These are phyloP conservation scores for Stictocephala bisonia DNA, from an alignment of 2,888 invertebrate genomes.

Conservation along the genomic window DNA sequence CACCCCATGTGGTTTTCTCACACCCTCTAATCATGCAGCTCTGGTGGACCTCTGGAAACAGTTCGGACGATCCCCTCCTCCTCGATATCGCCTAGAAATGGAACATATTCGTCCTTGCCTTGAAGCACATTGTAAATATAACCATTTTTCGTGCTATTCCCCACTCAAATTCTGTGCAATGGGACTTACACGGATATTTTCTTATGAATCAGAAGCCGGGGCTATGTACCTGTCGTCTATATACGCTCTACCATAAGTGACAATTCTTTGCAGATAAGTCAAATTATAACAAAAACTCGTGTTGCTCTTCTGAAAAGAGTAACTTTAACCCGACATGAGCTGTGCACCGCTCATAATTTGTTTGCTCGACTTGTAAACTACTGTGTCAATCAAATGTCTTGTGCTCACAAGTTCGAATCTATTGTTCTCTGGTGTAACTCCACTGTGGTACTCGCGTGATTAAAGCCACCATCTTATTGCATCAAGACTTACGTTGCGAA, in stretches of 20 bases:
- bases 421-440: neutral
- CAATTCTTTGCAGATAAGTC: neutral
- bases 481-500: conserved; percentile 2
- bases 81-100: too few species aligned
- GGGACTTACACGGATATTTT: too few species aligned
- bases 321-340: conserved; percentile 55
- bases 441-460: neutral
- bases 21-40: too few species aligned
- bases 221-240: conserved; percentile 11
- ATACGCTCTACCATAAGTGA: neutral
- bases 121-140: too few species aligned
- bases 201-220: too few species aligned
- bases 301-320: conserved; percentile 49
- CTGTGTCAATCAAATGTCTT: neutral
- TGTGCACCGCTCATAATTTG: conserved; percentile 46
- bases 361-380: neutral
- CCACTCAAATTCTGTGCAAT: too few species aligned
- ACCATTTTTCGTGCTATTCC: too few species aligned
- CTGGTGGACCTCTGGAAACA: too few species aligned
- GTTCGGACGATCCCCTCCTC: too few species aligned
- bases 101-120: too few species aligned
- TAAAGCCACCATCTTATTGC: neutral
- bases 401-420: neutral
- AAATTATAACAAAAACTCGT: conserved; percentile 37
- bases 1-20: too few species aligned